phyloP scores from a whole-genome alignment of 2,888 invertebrate species.

The Lochmaea crataegi region DNA sequence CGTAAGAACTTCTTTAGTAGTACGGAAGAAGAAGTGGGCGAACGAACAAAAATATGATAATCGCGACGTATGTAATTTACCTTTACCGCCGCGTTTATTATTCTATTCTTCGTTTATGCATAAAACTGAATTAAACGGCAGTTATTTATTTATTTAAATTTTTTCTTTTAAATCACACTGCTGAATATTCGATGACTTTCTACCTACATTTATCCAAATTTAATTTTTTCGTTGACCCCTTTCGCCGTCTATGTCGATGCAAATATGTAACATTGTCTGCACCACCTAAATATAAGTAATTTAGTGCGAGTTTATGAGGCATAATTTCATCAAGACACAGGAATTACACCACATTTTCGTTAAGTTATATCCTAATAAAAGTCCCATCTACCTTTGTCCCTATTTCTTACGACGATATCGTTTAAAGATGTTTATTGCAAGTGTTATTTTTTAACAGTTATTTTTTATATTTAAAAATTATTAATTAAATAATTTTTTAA shows the following conservation, averaged over 20 bases:
- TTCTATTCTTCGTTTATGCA: constrained; percentile 45
- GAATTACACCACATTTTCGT: constrained; percentile 60
- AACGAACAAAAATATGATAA: too few relatives aligned
- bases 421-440: too few relatives aligned
- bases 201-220: not conserved
- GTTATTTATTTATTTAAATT: constrained; percentile 58
- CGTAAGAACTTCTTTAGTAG: not conserved
- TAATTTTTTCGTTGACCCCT: not conserved
- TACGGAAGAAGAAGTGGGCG: constrained; percentile 22
- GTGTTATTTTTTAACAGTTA: too few relatives aligned
- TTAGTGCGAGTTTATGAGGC: constrained; percentile 61
- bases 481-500: too few relatives aligned
- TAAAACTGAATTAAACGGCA: constrained; percentile 57
- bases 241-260: constrained; percentile 4
- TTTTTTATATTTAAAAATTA: too few relatives aligned
- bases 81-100: constrained; percentile 26
- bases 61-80: constrained; percentile 12
- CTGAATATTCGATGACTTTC: not conserved
- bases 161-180: not conserved
- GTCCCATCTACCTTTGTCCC: constrained; percentile 47
- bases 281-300: constrained; percentile 55
- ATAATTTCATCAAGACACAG: constrained; percentile 62
- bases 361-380: constrained; percentile 60
- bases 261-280: constrained; percentile 43
- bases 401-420: not conserved